phyloP scores from a whole-genome alignment of 2,888 invertebrate genomes.

The Parnassius apollo region DNA sequence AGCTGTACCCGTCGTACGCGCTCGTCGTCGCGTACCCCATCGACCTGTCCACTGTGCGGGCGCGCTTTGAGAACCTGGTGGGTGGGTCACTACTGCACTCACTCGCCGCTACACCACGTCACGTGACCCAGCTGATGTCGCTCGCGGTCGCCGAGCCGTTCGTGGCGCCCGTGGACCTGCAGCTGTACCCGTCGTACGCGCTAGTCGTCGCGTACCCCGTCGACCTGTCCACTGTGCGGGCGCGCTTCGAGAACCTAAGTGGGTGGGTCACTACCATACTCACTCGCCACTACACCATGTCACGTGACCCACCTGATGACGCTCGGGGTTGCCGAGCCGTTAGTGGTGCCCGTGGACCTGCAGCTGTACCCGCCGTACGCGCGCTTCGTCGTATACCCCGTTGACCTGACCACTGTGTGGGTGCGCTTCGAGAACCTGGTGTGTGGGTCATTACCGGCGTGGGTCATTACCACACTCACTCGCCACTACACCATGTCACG shows the following conservation, averaged over 20 bases:
- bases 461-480: too few relatives aligned
- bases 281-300: too few relatives aligned
- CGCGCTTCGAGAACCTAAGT: constrained; percentile 54
- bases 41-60: constrained; percentile 91
- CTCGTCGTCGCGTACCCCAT: constrained; percentile 95
- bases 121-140: constrained; percentile 85
- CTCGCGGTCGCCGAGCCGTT: constrained; percentile 96
- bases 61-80: constrained; percentile 61
- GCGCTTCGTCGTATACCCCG: constrained; percentile 96
- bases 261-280: too few relatives aligned
- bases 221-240: constrained; percentile 91
- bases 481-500: constrained; percentile 35
- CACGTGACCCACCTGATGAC: constrained; percentile 86
- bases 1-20: constrained; percentile 94
- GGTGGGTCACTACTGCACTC: too few relatives aligned
- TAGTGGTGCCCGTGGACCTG: constrained; percentile 96
- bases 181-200: constrained; percentile 94
- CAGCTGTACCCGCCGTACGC: constrained; percentile 94
- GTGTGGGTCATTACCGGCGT: too few relatives aligned
- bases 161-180: constrained; percentile 95
- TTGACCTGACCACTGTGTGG: constrained; percentile 93
- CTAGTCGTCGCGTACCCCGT: constrained; percentile 95
- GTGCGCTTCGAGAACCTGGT: constrained; percentile 63
- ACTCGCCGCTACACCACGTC: constrained; percentile 28
- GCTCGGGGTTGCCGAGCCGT: constrained; percentile 94